These are phyloP conservation scores for Sebastes trivittatus DNA, from an alignment of 2,797 vertebrate genomes.

Conservation along the genomic window DNA sequence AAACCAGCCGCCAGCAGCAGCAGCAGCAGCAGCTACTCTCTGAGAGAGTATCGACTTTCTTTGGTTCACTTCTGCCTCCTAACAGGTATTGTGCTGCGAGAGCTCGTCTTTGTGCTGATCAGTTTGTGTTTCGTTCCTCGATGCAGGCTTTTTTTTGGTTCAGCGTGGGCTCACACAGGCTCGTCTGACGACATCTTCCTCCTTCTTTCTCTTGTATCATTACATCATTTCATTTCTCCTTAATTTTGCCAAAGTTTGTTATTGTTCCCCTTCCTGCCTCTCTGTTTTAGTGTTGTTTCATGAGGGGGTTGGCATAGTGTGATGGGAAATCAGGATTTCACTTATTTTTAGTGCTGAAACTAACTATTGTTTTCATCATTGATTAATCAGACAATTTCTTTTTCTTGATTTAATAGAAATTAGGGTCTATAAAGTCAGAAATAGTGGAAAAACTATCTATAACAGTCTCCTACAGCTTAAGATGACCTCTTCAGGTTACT, in stretches of 20 bases:
- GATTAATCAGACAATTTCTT: not conserved
- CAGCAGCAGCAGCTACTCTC: constrained; percentile 13
- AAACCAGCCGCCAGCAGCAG: constrained; percentile 2
- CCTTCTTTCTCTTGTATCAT: not conserved
- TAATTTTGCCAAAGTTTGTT: not conserved
- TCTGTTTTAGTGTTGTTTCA: not conserved
- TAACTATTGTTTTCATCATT: not conserved
- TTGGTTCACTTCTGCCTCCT: constrained; percentile 15
- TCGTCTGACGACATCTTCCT: not conserved
- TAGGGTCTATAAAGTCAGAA: not conserved
- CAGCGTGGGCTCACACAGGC: not conserved
- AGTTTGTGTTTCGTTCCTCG: constrained; percentile 7
- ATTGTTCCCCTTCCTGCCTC: not conserved
- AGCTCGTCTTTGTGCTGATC: constrained; percentile 26
- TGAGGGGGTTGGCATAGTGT: not conserved
- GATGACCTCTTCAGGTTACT: too few species aligned
- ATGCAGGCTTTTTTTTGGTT: constrained; percentile 24
- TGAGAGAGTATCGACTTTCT: constrained; percentile 40
- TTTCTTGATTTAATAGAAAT: not conserved
- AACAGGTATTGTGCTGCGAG: constrained; percentile 62
- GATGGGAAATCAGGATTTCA: not conserved
- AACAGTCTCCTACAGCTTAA: not conserved
- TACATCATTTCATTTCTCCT: not conserved
- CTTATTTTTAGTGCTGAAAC: not conserved
- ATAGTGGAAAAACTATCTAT: not conserved